Conservation (phyloP, 2,113 vertebrate genomes). For the Typhlomys cinereus region DNA sequence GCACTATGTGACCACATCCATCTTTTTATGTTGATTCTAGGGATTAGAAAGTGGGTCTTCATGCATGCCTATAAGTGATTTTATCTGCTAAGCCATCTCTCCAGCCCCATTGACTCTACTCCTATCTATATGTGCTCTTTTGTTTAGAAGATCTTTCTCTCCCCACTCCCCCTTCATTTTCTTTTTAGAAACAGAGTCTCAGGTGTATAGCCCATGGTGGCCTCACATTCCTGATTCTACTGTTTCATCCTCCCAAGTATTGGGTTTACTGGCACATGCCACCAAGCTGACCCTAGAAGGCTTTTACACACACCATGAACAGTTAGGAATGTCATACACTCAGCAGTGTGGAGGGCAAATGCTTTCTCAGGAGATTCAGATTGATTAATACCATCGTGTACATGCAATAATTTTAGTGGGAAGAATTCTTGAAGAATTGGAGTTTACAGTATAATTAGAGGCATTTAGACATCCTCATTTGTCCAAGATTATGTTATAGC, state of each 20-base stretch:
- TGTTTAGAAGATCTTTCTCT: not conserved
- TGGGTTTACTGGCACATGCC: not conserved
- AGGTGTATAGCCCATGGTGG: not conserved
- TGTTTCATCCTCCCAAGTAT: not conserved
- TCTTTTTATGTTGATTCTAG: too few relatives aligned
- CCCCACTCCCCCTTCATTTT: not conserved
- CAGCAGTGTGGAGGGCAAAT: not conserved
- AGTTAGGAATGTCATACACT: slow-evolving; percentile 18
- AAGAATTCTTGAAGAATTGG: not conserved
- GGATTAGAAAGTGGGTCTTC: too few relatives aligned
- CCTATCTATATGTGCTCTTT: not conserved
- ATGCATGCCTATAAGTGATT: too few relatives aligned
- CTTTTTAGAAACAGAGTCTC: not conserved
- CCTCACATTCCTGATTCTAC: not conserved
- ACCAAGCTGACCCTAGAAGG: not conserved
- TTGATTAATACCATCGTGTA: not conserved
- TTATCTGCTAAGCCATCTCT: too few relatives aligned
- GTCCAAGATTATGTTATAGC: not conserved
- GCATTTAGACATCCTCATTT: not conserved
- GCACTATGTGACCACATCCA: too few relatives aligned
- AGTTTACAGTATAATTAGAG: not conserved
- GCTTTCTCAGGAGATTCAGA: not conserved
- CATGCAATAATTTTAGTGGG: not conserved
- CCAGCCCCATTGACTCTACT: not conserved
- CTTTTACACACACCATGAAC: not conserved